Percentiles rank a stretch among this genome's conserved stretches.
These are phyloP conservation scores for Drosophila ohnishii DNA, from an alignment of 1,140 invertebrate species.

Conservation along the genomic window DNA sequence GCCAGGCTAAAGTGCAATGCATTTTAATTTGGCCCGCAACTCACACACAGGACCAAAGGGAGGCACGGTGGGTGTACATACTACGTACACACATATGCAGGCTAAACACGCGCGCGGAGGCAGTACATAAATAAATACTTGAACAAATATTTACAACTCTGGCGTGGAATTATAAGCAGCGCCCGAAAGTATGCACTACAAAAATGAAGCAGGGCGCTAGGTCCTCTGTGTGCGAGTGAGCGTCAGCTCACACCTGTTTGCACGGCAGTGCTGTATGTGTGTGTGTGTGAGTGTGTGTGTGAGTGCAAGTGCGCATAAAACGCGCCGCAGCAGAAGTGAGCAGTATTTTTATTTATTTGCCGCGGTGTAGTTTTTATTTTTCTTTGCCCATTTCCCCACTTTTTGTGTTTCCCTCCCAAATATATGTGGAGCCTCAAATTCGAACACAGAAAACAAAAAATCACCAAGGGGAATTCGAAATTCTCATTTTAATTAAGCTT, in stretches of 20 bases:
- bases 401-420: conserved; percentile 42
- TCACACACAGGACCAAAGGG: conserved; percentile 40
- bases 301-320: conserved; percentile 68
- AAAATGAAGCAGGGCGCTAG: conserved; percentile 57
- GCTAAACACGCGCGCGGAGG: conserved; percentile 31
- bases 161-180: conserved; percentile 76
- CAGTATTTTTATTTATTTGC: conserved; percentile 80
- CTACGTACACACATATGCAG: conserved; percentile 22
- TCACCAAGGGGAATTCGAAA: conserved; percentile 1
- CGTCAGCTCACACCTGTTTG: conserved; percentile 65
- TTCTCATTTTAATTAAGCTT: conserved; percentile 8
- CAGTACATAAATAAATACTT: conserved; percentile 80
- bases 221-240: conserved; percentile 10
- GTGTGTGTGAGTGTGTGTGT: conserved; percentile 30
- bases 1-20: conserved; percentile 65
- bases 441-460: conserved; percentile 17
- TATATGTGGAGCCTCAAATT: conserved; percentile 48
- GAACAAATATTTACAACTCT: conserved; percentile 79
- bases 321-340: conserved; percentile 68
- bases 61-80: conserved; percentile 7
- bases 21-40: conserved; percentile 72
- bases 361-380: conserved; percentile 62
- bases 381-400: conserved; percentile 28
- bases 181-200: conserved; percentile 70
- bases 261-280: no score